phyloP scores from a whole-genome alignment of 2,797 vertebrate species.

The Cyprinella venusta region DNA sequence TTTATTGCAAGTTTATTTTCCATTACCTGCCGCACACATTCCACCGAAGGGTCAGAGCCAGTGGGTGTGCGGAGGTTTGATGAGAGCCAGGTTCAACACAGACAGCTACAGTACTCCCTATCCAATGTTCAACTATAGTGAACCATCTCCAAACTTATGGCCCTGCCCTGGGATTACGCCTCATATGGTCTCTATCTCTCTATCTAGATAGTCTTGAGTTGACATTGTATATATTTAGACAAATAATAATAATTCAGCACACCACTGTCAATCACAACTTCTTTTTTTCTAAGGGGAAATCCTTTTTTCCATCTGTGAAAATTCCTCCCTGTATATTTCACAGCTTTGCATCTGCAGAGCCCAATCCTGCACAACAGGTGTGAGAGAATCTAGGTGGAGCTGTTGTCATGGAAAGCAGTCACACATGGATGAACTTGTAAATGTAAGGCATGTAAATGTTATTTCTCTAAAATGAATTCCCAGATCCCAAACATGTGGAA shows the following conservation, averaged over 20 bases:
- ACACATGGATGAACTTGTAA: constrained; percentile 19
- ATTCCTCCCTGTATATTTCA: not conserved
- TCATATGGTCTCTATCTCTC: not conserved
- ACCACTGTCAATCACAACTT: not conserved
- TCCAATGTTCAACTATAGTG: not conserved
- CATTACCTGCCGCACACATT: constrained; percentile 50
- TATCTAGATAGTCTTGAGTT: not conserved
- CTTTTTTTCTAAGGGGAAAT: not conserved
- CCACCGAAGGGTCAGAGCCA: not conserved
- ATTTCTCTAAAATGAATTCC: constrained; percentile 15
- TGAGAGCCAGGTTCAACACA: not conserved
- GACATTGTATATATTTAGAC: not conserved
- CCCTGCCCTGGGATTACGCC: not conserved
- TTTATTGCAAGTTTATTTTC: constrained; percentile 39
- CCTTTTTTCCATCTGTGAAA: not conserved
- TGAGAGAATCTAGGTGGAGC: not conserved
- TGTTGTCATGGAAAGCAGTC: constrained; percentile 4
- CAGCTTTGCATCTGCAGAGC: not conserved
- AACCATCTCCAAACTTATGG: not conserved
- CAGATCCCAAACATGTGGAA: constrained; percentile 67
- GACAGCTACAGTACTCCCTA: not conserved
- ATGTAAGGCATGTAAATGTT: not conserved
- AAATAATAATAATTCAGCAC: too few species aligned
- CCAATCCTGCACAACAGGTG: constrained; percentile 2
- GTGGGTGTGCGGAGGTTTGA: constrained; percentile 2